phyloP scores from a whole-genome alignment of 2,888 invertebrate species.

The Ceramica pisi region DNA sequence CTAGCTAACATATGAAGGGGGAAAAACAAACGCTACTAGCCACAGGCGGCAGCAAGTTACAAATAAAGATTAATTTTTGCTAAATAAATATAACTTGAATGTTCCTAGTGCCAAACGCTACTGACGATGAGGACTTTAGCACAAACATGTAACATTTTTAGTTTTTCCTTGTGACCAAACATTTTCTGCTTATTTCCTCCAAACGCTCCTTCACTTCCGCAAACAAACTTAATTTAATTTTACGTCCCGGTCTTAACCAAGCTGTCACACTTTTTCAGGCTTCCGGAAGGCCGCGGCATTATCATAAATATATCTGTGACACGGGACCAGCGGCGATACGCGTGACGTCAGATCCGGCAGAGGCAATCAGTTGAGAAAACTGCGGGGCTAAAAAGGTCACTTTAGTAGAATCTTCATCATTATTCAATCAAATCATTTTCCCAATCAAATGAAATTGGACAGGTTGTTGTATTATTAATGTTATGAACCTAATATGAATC shows the following conservation, averaged over 20 bases:
- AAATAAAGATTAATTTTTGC: too few relatives aligned
- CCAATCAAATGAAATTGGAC: too few relatives aligned
- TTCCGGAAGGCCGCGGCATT: conserved; percentile 7
- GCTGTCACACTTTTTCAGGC: conserved; percentile 30
- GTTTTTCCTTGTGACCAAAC: neutral
- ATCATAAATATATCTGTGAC: conserved; percentile 27
- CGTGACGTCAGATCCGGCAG: neutral
- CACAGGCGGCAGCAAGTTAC: too few relatives aligned
- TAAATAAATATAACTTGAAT: too few relatives aligned
- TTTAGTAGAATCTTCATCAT: too few relatives aligned
- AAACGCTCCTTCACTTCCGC: neutral
- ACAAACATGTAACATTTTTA: neutral
- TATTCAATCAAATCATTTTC: too few relatives aligned
- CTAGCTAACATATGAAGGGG: too few relatives aligned
- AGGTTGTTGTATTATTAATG: too few relatives aligned
- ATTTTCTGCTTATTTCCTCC: neutral
- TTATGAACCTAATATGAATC: too few relatives aligned
- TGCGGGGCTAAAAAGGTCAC: too few relatives aligned
- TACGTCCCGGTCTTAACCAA: neutral
- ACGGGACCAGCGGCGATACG: neutral
- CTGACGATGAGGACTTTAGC: neutral
- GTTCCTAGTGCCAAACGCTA: too few relatives aligned
- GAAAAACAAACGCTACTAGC: too few relatives aligned
- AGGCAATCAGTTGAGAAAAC: neutral
- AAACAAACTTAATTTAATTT: conserved; percentile 14